These are phyloP conservation scores for Holothuria leucospilota DNA, from an alignment of 53 echinoderm and acorn worm species.

Conservation along the genomic window DNA sequence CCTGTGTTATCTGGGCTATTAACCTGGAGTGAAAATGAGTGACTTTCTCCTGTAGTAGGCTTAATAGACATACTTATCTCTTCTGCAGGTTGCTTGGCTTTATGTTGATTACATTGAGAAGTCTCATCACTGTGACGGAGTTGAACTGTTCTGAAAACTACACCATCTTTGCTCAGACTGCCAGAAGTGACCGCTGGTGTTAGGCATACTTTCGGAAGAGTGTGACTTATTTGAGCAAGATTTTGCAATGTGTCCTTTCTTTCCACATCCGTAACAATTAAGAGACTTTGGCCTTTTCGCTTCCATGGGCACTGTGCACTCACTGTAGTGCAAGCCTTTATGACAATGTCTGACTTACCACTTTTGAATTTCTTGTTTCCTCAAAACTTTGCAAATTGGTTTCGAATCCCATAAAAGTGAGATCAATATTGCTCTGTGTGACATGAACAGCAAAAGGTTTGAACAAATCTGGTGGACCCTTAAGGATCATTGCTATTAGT, in stretches of 20 bases:
- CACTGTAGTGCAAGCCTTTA: not conserved
- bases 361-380: constrained; percentile 4
- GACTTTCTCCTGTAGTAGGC: no score
- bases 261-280: constrained; percentile 20
- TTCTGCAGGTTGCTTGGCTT: not conserved
- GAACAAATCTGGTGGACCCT: constrained; percentile 12
- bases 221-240: not conserved
- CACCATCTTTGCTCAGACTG: not conserved
- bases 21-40: not conserved
- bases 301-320: no score
- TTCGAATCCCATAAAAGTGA: constrained; percentile 47
- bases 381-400: no score
- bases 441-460: constrained; percentile 37
- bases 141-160: not conserved
- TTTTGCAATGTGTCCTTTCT: constrained; percentile 12
- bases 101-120: not conserved
- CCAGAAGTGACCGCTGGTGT: no score
- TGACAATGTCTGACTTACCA: not conserved
- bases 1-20: not conserved
- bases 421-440: constrained; percentile 19
- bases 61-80: no score
- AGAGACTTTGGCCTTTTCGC: no score
- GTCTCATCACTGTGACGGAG: not conserved
- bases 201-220: no score
- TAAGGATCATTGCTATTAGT: constrained; percentile 36